Evolutionary conservation across 2,888 invertebrate species (phyloP).

Genomic region (Tridacna crocea): DNA sequence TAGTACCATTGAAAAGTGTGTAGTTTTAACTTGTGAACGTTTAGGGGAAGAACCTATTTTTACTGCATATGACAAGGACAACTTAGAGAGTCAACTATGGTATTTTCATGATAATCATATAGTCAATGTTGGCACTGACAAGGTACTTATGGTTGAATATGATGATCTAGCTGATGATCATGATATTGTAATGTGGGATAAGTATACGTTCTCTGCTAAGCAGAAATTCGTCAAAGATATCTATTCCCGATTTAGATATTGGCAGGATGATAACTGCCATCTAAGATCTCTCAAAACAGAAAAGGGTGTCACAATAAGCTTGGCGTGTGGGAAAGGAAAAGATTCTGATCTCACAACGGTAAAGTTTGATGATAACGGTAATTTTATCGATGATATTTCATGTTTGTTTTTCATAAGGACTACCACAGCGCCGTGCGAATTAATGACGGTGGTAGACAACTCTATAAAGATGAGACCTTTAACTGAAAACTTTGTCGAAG

Average conservation of each 20-base stretch:
- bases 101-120: neutral
- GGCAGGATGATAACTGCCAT: neutral
- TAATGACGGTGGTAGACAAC: neutral
- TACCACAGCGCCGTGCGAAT: neutral
- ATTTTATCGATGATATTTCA: neutral
- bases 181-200: slow-evolving; percentile 1
- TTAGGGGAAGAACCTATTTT: slow-evolving; percentile 5
- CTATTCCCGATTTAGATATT: neutral
- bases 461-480: neutral
- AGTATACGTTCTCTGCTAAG: slow-evolving; percentile 1
- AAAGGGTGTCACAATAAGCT: neutral
- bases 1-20: neutral
- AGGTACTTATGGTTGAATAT: neutral
- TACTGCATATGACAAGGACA: neutral
- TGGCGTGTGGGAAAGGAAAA: neutral
- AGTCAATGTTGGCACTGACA: neutral
- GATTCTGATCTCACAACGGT: neutral
- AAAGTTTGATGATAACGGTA: neutral
- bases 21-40: neutral
- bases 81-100: slow-evolving; percentile 4
- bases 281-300: neutral
- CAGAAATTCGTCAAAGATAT: neutral
- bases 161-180: neutral
- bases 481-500: neutral
- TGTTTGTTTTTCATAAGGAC: slow-evolving; percentile 8